phyloP scores from a whole-genome alignment of 1,140 invertebrate genomes.

The Meloidogyne hapla region DNA sequence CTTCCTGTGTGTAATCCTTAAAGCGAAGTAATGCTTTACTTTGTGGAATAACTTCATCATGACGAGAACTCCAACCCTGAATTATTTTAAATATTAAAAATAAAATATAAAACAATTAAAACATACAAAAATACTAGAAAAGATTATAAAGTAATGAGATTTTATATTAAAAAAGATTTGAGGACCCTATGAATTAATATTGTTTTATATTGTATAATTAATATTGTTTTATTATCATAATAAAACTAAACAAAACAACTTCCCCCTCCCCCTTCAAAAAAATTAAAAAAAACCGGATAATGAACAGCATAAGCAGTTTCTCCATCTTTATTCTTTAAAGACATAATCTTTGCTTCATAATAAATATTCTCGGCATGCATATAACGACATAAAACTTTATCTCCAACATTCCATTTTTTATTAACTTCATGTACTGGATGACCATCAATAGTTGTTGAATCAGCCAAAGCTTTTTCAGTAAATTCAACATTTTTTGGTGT shows the following conservation, averaged over 20 bases:
- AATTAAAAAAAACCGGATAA: conserved; percentile 38
- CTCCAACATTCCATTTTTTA: conserved; percentile 26
- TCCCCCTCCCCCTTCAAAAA: background rate
- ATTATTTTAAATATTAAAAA: conserved; percentile 19
- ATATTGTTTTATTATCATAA: no score
- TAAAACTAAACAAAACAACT: background rate
- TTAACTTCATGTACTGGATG: conserved; percentile 4
- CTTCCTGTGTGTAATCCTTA: conserved; percentile 35
- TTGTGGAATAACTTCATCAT: conserved; percentile 34
- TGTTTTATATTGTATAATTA: no score
- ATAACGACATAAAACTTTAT: conserved; percentile 35
- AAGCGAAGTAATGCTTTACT: conserved; percentile 31
- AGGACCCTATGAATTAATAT: no score
- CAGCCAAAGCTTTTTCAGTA: background rate
- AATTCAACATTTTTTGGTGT: conserved; percentile 1
- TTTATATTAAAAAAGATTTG: no score
- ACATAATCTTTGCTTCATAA: conserved; percentile 41
- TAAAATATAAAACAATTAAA: background rate
- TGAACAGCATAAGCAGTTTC: conserved; percentile 29
- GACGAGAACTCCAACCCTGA: conserved; percentile 39
- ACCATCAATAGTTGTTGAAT: background rate
- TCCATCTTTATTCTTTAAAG: conserved; percentile 27
- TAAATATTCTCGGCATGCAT: conserved; percentile 27
- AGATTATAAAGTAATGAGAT: background rate
- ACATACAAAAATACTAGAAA: background rate